phyloP scores from a whole-genome alignment of 2,888 invertebrate genomes.

The Drosophila formosana region DNA sequence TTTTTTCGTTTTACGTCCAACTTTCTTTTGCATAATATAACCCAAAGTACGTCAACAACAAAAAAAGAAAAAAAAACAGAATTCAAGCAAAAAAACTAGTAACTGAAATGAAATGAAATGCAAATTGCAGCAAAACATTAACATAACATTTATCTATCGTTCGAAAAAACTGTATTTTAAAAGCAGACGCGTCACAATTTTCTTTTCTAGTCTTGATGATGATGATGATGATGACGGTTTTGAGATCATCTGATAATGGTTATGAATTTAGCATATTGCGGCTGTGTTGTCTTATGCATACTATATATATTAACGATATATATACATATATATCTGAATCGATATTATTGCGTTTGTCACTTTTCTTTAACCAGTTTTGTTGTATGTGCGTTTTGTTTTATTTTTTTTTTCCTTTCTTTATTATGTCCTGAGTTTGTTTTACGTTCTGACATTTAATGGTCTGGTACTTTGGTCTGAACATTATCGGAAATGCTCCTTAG shows the following conservation, averaged over 20 bases:
- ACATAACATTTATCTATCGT: slow-evolving; percentile 52
- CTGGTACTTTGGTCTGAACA: slow-evolving; percentile 79
- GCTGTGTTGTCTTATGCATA: slow-evolving; percentile 81
- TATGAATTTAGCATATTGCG: slow-evolving; percentile 80
- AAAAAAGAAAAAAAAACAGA: neutral
- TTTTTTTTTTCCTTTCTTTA: slow-evolving; percentile 28
- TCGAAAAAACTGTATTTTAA: slow-evolving; percentile 53
- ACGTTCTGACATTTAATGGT: slow-evolving; percentile 65
- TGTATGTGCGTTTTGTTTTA: slow-evolving; percentile 75
- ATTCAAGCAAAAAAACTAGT: slow-evolving; percentile 36
- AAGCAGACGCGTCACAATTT: slow-evolving; percentile 55
- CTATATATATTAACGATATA: slow-evolving; percentile 59
- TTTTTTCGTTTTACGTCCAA: slow-evolving; percentile 37
- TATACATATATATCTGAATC: slow-evolving; percentile 30
- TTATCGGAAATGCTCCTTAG: slow-evolving; percentile 78
- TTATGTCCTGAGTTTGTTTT: slow-evolving; percentile 65
- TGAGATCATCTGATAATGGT: slow-evolving; percentile 60
- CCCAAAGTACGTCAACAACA: slow-evolving; percentile 35
- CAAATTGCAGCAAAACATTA: slow-evolving; percentile 31
- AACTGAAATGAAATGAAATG: slow-evolving; percentile 37
- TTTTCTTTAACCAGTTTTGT: slow-evolving; percentile 66
- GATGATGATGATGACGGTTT: slow-evolving; percentile 48
- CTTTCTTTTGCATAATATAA: slow-evolving; percentile 65
- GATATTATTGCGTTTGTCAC: slow-evolving; percentile 58
- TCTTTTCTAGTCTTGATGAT: slow-evolving; percentile 69